These are phyloP conservation scores for Lanius collurio DNA, from an alignment of 2,113 vertebrate species.

Conservation along the genomic window DNA sequence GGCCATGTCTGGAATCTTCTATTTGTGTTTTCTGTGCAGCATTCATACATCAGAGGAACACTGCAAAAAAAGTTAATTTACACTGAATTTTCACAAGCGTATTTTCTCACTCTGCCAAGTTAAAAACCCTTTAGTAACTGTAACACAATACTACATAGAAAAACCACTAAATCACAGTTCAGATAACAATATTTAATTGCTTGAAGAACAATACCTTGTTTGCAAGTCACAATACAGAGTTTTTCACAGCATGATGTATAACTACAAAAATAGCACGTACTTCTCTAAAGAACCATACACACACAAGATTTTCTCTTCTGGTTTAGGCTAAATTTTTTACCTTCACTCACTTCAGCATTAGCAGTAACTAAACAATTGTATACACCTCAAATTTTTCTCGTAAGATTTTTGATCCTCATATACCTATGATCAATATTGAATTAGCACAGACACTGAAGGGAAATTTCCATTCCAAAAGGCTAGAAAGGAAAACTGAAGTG, in stretches of 20 bases:
- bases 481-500: background rate
- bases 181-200: background rate
- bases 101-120: background rate
- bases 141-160: background rate
- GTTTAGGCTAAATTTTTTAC: background rate
- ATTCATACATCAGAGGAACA: background rate
- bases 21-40: background rate
- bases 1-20: background rate
- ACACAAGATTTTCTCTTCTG: background rate
- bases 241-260: background rate
- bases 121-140: background rate
- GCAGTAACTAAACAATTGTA: background rate
- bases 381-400: background rate
- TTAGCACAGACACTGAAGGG: background rate
- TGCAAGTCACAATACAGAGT: background rate
- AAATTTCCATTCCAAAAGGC: background rate
- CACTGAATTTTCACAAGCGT: background rate
- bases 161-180: background rate
- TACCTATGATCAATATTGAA: background rate
- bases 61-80: background rate
- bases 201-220: background rate
- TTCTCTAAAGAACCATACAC: background rate
- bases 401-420: background rate
- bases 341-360: background rate
- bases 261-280: background rate